Evolutionary conservation across 2,888 invertebrate species (phyloP).

Genomic region (Fragum whitleyi): DNA sequence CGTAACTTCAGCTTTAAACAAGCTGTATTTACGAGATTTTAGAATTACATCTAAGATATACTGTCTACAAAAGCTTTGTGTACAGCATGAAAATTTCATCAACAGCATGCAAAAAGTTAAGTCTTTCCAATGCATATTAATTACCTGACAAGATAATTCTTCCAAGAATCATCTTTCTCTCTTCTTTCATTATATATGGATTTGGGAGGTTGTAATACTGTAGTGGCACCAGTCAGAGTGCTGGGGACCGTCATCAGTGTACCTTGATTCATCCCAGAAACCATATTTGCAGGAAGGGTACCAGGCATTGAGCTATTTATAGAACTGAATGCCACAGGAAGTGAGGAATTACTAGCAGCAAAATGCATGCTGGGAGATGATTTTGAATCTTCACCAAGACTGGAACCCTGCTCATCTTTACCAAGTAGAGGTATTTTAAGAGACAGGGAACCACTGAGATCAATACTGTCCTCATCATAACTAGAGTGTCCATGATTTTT

Average conservation of each 20-base stretch:
- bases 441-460: conserved; percentile 76
- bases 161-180: conserved; percentile 87
- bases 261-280: conserved; percentile 59
- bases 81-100: no score
- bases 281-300: conserved; percentile 25
- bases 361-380: background rate
- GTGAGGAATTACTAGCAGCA: background rate
- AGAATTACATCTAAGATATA: no score
- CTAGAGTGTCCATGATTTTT: conserved; percentile 7
- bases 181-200: conserved; percentile 73
- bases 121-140: no score
- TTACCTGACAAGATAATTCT: conserved; percentile 87
- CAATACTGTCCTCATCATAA: conserved; percentile 61
- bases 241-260: conserved; percentile 55
- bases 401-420: conserved; percentile 11
- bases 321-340: conserved; percentile 9
- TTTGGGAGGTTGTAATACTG: conserved; percentile 58
- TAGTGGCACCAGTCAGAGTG: conserved; percentile 46
- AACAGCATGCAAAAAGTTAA: no score
- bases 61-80: no score
- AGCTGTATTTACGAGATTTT: no score
- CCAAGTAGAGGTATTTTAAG: conserved; percentile 72
- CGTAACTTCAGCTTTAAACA: no score
- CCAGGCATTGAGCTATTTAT: conserved; percentile 30
- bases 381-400: conserved; percentile 4